Percentiles rank a stretch among this genome's conserved stretches.
phyloP scores from a whole-genome alignment of 1,140 invertebrate genomes.

The Diachasma alloeum region DNA sequence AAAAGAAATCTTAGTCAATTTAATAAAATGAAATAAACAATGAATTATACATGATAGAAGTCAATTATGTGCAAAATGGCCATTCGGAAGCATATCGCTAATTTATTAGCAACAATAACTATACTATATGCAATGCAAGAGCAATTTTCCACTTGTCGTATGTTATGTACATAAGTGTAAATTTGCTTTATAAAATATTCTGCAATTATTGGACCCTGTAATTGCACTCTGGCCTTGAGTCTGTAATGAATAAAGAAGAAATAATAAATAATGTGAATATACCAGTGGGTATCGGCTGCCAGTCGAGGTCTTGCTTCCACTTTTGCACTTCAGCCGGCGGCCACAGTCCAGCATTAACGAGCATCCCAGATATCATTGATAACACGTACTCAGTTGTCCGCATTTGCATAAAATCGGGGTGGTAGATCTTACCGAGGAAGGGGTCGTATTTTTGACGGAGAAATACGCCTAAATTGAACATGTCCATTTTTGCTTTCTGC shows the following conservation, averaged over 20 bases:
- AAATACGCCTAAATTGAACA: constrained; percentile 50
- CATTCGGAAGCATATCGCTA: too few relatives aligned
- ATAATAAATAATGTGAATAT: constrained; percentile 11
- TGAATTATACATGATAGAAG: too few relatives aligned
- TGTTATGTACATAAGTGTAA: too few relatives aligned
- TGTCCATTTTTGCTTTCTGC: constrained; percentile 42
- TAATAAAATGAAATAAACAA: too few relatives aligned
- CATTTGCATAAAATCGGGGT: constrained; percentile 53
- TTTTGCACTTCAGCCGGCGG: constrained; percentile 56
- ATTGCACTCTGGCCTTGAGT: too few relatives aligned
- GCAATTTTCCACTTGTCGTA: too few relatives aligned
- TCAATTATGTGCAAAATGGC: too few relatives aligned
- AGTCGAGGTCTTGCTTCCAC: constrained; percentile 60
- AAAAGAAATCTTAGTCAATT: too few relatives aligned
- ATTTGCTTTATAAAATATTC: too few relatives aligned
- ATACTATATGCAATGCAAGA: too few relatives aligned
- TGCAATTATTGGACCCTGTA: too few relatives aligned
- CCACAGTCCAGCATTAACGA: constrained; percentile 67
- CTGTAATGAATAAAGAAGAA: neutral
- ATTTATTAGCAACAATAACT: too few relatives aligned
- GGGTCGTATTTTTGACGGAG: constrained; percentile 46
- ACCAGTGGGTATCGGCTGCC: constrained; percentile 69
- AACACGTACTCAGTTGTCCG: constrained; percentile 64
- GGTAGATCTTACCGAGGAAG: constrained; percentile 49
- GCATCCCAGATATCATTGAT: constrained; percentile 68